A percentile compares a stretch with the other conserved stretches of the same genome.
These are phyloP conservation scores for Galeopsomyia nigrocyanea DNA, from an alignment of 2,888 invertebrate species.

Conservation along the genomic window DNA sequence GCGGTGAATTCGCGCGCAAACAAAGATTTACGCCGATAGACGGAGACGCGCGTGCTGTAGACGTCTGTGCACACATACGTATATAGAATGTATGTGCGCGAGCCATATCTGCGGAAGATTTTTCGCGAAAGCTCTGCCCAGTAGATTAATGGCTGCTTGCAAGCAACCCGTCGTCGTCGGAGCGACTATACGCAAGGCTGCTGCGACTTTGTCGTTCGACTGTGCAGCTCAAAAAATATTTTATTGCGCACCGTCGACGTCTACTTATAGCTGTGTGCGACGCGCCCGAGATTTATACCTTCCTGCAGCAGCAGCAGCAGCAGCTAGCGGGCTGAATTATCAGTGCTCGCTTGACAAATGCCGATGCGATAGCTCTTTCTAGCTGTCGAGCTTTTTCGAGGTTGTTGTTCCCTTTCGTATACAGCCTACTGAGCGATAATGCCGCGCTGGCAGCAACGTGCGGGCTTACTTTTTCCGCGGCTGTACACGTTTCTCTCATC, in stretches of 20 bases:
- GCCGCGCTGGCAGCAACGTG: background rate
- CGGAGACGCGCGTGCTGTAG: conserved; percentile 24
- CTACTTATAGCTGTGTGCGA: background rate
- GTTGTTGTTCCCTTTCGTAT: background rate
- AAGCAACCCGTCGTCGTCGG: background rate
- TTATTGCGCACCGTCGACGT: conserved; percentile 24
- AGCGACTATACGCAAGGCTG: background rate
- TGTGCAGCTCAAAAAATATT: conserved; percentile 39
- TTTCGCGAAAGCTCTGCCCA: conserved; percentile 31
- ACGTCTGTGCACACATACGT: too few species aligned
- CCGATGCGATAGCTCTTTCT: conserved; percentile 23
- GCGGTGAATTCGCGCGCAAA: conserved; percentile 61
- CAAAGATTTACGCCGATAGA: conserved; percentile 62
- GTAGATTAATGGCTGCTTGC: conserved; percentile 43
- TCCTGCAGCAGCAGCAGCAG: conserved; percentile 21
- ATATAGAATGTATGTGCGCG: too few species aligned
- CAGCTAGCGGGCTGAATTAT: conserved; percentile 27
- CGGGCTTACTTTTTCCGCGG: background rate
- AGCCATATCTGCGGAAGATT: conserved; percentile 33
- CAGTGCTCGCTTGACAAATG: conserved; percentile 33
- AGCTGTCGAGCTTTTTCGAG: background rate
- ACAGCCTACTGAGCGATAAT: conserved; percentile 10
- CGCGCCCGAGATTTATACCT: conserved; percentile 39
- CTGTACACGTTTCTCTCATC: background rate
- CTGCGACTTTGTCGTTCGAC: conserved; percentile 21